Conservation (phyloP, 2,113 vertebrate genomes). For the Limnothrissa miodon region DNA sequence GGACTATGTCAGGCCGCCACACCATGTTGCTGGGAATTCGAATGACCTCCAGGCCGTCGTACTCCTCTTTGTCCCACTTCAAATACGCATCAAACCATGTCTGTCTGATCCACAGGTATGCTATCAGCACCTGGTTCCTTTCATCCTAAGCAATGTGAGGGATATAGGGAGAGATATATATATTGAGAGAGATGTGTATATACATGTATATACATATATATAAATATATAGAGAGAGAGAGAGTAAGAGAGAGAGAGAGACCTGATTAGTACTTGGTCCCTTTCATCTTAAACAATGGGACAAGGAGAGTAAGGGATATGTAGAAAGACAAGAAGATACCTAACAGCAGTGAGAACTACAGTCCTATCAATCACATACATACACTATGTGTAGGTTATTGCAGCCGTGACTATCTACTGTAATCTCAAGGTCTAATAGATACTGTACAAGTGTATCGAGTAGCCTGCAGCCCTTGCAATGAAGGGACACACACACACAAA, state of each 20-base stretch:
- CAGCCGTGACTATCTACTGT: conserved; percentile 3
- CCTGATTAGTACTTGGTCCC: conserved; percentile 95
- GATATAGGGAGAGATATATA: not conserved
- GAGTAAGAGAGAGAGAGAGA: not conserved
- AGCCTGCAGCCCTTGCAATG: not conserved
- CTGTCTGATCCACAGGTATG: conserved; percentile 94
- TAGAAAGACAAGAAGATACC: not conserved
- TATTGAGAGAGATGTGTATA: too few relatives aligned
- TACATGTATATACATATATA: not conserved
- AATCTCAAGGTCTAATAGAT: not conserved
- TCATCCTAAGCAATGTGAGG: conserved; percentile 77
- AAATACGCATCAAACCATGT: conserved; percentile 90
- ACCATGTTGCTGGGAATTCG: conserved; percentile 91
- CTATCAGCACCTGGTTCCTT: conserved; percentile 92
- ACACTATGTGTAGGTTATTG: not conserved
- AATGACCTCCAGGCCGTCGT: conserved; percentile 92
- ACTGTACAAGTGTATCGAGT: not conserved
- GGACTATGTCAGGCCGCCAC: conserved; percentile 95
- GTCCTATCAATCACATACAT: not conserved
- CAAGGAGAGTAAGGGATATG: not conserved
- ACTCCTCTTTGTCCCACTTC: conserved; percentile 90
- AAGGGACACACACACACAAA: not conserved
- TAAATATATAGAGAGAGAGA: not conserved
- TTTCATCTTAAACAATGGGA: conserved; percentile 84
- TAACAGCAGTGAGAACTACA: not conserved